phyloP scores from a whole-genome alignment of 2,888 invertebrate genomes.

The Pristionchus mayeri region DNA sequence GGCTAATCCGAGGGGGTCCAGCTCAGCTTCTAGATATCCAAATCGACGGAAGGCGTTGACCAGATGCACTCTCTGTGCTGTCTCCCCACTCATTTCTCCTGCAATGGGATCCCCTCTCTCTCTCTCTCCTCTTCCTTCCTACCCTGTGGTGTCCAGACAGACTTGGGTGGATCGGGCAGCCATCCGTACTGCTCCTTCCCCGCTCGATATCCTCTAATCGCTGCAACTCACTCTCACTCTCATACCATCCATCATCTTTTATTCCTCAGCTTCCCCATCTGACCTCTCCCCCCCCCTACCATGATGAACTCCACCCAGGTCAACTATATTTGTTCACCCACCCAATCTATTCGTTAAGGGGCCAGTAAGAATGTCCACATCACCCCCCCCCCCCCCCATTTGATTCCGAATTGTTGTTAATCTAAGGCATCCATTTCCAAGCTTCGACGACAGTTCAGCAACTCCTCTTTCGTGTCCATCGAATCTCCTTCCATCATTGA shows the following conservation, averaged over 20 bases:
- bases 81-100: conserved; percentile 61
- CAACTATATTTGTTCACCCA: background rate
- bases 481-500: background rate
- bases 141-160: conserved; percentile 62
- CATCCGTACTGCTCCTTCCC: conserved; percentile 64
- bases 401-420: background rate
- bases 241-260: background rate
- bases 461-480: background rate
- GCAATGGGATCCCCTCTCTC: no score
- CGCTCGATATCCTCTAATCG: conserved; percentile 56
- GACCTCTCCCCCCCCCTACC: background rate
- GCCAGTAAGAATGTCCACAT: no score
- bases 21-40: conserved; percentile 71
- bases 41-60: conserved; percentile 73
- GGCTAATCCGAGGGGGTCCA: conserved; percentile 71
- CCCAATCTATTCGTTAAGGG: conserved; percentile 2
- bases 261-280: background rate
- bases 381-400: no score
- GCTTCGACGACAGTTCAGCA: background rate
- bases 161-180: conserved; percentile 64
- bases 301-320: no score
- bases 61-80: conserved; percentile 67
- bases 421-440: no score
- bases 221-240: background rate
- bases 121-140: background rate